Conservation (phyloP, 2,113 vertebrate species). For the Dasyornis broadbenti region DNA sequence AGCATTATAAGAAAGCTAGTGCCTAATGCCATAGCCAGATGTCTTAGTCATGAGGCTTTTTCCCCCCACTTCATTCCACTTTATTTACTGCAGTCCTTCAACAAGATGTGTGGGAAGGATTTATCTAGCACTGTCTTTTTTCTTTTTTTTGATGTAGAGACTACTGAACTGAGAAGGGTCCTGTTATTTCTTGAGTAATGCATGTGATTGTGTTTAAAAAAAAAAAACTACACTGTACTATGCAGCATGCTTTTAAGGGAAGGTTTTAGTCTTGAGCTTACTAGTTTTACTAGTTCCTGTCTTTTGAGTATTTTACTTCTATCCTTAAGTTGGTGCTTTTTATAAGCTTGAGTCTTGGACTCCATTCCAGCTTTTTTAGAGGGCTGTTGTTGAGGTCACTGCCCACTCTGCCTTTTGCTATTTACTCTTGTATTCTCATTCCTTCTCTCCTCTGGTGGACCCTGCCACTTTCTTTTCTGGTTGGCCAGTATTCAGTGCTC, state of each 20-base stretch:
- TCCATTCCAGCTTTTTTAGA: neutral
- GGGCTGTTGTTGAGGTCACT: neutral
- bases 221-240: neutral
- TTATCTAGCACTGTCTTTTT: neutral
- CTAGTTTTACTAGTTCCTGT: neutral
- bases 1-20: neutral
- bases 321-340: neutral
- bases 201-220: neutral
- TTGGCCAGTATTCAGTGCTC: neutral
- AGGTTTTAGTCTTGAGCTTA: neutral
- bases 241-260: neutral
- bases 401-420: neutral
- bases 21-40: neutral
- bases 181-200: neutral
- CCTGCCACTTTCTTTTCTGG: neutral
- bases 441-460: neutral
- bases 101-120: neutral
- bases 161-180: neutral
- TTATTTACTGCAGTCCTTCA: neutral
- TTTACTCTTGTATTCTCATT: neutral
- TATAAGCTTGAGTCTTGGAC: neutral
- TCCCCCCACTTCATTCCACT: rapidly evolving
- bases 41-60: neutral
- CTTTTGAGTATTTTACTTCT: neutral
- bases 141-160: neutral